Evolutionary conservation across 2,113 vertebrate genomes (phyloP).

Genomic region (Girardinichthys multiradiatus): DNA sequence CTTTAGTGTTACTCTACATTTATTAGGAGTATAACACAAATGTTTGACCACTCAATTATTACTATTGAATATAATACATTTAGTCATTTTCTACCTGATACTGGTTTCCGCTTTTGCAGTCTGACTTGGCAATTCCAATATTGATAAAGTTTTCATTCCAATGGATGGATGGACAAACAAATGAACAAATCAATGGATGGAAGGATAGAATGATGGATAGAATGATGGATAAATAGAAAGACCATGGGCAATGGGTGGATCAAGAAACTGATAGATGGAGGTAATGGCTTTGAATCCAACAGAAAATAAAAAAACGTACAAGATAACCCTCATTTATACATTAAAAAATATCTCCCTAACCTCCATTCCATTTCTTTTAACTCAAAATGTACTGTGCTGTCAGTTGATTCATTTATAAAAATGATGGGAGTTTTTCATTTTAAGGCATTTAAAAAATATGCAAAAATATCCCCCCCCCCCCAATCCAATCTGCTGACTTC

Average conservation of each 20-base stretch:
- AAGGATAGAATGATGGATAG: too few species aligned
- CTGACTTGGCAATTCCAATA: background rate
- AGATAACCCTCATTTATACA: background rate
- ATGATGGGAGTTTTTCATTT: too few species aligned
- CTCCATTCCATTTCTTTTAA: too few species aligned
- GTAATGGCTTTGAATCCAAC: background rate
- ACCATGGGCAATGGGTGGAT: background rate
- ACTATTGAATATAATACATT: slow-evolving; percentile 4
- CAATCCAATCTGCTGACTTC: too few species aligned
- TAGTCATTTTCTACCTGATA: background rate
- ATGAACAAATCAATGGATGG: too few species aligned
- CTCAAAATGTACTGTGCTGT: too few species aligned
- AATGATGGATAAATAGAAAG: too few species aligned
- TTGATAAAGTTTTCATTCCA: background rate
- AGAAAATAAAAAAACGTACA: background rate
- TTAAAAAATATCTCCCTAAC: too few species aligned
- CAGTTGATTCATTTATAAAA: too few species aligned
- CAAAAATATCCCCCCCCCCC: too few species aligned
- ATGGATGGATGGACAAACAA: too few species aligned
- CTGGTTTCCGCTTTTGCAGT: background rate
- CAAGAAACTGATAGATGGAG: background rate
- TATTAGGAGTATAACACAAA: slow-evolving; percentile 4
- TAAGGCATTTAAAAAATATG: too few species aligned
- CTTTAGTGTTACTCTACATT: slow-evolving; percentile 26
- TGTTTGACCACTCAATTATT: slow-evolving; percentile 15